Conservation (phyloP, 1,140 invertebrate species). For the Drosophila elegans region DNA sequence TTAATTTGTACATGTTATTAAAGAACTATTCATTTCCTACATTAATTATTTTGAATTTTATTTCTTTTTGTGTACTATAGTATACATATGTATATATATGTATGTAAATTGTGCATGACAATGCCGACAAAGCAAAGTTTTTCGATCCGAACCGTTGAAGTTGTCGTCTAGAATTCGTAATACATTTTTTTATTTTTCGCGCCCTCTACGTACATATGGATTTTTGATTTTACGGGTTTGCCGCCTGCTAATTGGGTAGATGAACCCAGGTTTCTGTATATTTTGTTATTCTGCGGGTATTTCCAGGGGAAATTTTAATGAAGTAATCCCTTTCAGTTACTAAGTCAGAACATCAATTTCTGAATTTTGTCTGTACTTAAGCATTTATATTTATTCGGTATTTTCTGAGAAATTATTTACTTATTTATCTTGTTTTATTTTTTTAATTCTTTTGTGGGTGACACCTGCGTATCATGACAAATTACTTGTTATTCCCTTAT, state of each 20-base stretch:
- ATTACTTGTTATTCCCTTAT: conserved; percentile 5
- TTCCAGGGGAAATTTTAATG: conserved; percentile 1
- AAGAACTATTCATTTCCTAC: too few species aligned
- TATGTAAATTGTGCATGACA: conserved; percentile 63
- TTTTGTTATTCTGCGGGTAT: conserved; percentile 1
- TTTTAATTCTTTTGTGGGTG: conserved; percentile 18
- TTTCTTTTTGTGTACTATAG: conserved; percentile 7
- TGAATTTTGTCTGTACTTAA: not conserved
- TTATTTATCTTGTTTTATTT: not conserved
- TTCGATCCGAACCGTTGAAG: conserved; percentile 33
- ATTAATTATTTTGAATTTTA: not conserved
- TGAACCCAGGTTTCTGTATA: conserved; percentile 20
- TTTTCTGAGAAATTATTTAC: not conserved
- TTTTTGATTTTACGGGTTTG: conserved; percentile 22
- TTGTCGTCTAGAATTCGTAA: conserved; percentile 73
- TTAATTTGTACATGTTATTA: too few species aligned
- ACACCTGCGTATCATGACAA: conserved; percentile 8
- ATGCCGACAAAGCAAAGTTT: conserved; percentile 37
- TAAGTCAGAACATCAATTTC: not conserved
- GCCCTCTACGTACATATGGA: conserved; percentile 39
- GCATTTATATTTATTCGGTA: not conserved
- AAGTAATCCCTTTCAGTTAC: not conserved
- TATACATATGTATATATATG: conserved; percentile 2
- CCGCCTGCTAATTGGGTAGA: conserved; percentile 30
- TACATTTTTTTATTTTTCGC: conserved; percentile 54